phyloP scores from a whole-genome alignment of 1,140 invertebrate genomes.

The Drosophila miranda region DNA sequence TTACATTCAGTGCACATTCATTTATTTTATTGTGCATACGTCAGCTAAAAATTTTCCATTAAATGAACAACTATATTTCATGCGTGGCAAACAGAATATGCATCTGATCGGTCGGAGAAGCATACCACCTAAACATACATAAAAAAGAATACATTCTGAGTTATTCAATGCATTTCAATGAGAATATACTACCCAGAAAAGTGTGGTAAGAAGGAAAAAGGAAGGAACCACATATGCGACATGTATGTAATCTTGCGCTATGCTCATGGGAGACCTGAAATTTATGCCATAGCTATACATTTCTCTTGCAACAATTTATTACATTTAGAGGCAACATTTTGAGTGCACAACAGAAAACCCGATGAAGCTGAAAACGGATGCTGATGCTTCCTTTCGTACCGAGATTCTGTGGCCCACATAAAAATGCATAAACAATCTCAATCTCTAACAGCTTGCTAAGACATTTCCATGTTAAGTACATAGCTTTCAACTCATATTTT shows the following conservation, averaged over 20 bases:
- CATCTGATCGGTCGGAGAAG: no score
- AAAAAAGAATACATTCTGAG: no score
- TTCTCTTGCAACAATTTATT: slow-evolving; percentile 16
- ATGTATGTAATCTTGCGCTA: neutral
- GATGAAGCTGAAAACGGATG: slow-evolving; percentile 16
- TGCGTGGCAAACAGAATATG: no score
- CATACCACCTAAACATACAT: no score
- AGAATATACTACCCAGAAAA: no score
- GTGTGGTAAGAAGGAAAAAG: no score
- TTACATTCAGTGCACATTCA: no score
- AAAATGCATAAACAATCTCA: neutral
- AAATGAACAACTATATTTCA: no score
- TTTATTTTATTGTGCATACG: neutral
- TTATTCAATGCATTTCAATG: no score
- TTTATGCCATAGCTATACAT: slow-evolving; percentile 41
- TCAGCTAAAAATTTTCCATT: no score
- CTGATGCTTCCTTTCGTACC: neutral
- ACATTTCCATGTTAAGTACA: slow-evolving; percentile 16
- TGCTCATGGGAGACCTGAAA: slow-evolving; percentile 3
- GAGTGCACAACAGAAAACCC: slow-evolving; percentile 7
- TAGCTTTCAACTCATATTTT: neutral
- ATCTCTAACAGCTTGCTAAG: neutral
- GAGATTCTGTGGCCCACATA: slow-evolving; percentile 11
- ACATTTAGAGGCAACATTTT: slow-evolving; percentile 2
- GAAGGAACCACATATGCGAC: no score